Evolutionary conservation across 1,140 invertebrate species (phyloP), one percentile per base, ranked within the genome.

Genomic region (Stegodyphus mimosarum): DNA sequence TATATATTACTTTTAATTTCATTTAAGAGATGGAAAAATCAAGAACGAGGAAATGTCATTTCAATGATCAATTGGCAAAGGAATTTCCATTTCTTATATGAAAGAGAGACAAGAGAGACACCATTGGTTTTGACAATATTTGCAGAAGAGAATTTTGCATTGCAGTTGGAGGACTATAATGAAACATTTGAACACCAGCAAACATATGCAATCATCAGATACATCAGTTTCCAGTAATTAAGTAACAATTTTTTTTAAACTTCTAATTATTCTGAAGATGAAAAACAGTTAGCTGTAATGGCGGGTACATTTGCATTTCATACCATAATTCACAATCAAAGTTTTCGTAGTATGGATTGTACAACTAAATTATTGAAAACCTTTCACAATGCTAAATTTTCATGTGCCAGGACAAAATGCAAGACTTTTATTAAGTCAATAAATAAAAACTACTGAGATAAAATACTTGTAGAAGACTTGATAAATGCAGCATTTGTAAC

Each of bases 251-350:
- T 51, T 73, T 73, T n/a, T 73, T 10, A 51, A 73, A 52, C n/a
- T 73, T 73, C 71, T 13, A 73, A 73, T 52, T 52, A 73, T 18
- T 17, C 71, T 52, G n/a, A 52, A 73, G 50, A 52, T 7, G 13
- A 52, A 73, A 73, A 73, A 53, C 50, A 73, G 49, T 73, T 73
- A 73, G 15, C 50, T 52, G 71, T 73, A 73, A 73, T 73, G 50
- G 50, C 1, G 51, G 71, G 5, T 52, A 73, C 49, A 52, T 73
- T 73, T 73, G 3, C n/a, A 50, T 73, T 52, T 51, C 13, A 73
- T 73, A 52, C 50, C 10, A 51, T 73, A n/a, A 51, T n/a, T n/a
- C 11, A 33, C 33, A 33, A 33, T 52, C 55, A 10, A 60, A 60
- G 55, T 60, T 60, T 60, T 60, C 5, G 3, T 52, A 73, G 49